Evolutionary conservation across 30 jellyfish, hydroid and myxozoan genomes (phyloP), one percentile per base, ranked within the genome.

Genomic region (Mastigias papua): DNA sequence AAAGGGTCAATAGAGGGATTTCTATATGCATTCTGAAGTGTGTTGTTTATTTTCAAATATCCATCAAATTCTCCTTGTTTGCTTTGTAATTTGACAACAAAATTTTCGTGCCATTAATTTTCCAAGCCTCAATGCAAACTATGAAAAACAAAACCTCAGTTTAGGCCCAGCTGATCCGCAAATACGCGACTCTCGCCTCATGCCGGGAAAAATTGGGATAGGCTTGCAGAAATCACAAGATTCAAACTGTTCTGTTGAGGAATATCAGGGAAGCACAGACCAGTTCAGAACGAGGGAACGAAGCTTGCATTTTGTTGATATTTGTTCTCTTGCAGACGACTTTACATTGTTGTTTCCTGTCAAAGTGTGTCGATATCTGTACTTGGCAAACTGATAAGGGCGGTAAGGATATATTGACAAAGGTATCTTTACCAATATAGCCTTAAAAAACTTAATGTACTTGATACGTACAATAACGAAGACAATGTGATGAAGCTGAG

Each of bases 91-190:
- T 51, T 51, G 33, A 75, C 54, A n/a, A 23, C 69, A 30, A 48
- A 48, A 32, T 32, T 49, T 50, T 33, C 42, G 42, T 51, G 49
- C 80, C 29, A 10, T 57, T 50, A 57, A 80, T 34, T 80, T 72
- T 72, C 46, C 83, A 72, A 72, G 83, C 83, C 46, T 72, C 83
- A 49, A 22, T 34, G 35, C 83, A 37, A 72, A 37, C 83, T 34
- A 62, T 34, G 68, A 34, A 72, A n/a, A 72, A 72, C 83, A 72
- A 72, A 72, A 37, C 13, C 34, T 4, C 68, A 21, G 68, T n/a
- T 25, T 72, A 49, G 83, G 83, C 83, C 83, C 63, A 72, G 68
- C 83, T 72, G 68, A 30, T 42, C 42, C 35, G 83, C 35, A 72
- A 72, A 72, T 28, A 72, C 68, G 19, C 33, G 15, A 33, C 76